phyloP scores from a whole-genome alignment of 2,113 vertebrate species.

The Cervus canadensis region DNA sequence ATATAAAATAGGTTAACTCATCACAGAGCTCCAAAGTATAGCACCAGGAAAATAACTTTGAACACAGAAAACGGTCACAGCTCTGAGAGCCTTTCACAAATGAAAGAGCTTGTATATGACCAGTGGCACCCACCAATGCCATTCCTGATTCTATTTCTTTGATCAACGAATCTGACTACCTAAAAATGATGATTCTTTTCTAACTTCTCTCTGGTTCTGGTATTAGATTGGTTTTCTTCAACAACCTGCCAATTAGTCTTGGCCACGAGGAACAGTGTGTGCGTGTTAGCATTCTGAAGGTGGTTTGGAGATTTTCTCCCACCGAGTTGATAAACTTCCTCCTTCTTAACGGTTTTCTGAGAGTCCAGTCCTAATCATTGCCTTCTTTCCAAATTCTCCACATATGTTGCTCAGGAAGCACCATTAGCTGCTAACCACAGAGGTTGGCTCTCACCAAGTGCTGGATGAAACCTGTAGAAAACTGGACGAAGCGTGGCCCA shows the following conservation, averaged over 20 bases:
- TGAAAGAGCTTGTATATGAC: background rate
- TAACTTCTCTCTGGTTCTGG: background rate
- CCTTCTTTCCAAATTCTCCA: conserved; percentile 60
- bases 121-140: background rate
- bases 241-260: background rate
- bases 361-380: conserved; percentile 28
- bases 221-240: background rate
- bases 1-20: background rate
- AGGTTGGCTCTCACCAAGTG: conserved; percentile 26
- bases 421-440: conserved; percentile 43
- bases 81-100: background rate
- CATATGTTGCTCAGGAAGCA: conserved; percentile 32
- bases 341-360: conserved; percentile 63
- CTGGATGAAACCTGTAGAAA: conserved; percentile 16
- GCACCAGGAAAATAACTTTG: background rate
- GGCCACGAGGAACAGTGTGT: background rate
- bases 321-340: conserved; percentile 69
- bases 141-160: background rate
- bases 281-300: conserved; percentile 18
- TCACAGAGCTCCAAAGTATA: background rate
- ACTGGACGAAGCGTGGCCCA: background rate
- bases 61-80: background rate
- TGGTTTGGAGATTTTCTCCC: conserved; percentile 65
- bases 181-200: background rate
- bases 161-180: background rate